Base-by-base conservation (phyloP, 2,888 invertebrate genomes). In the Macrophya annulata region DNA sequence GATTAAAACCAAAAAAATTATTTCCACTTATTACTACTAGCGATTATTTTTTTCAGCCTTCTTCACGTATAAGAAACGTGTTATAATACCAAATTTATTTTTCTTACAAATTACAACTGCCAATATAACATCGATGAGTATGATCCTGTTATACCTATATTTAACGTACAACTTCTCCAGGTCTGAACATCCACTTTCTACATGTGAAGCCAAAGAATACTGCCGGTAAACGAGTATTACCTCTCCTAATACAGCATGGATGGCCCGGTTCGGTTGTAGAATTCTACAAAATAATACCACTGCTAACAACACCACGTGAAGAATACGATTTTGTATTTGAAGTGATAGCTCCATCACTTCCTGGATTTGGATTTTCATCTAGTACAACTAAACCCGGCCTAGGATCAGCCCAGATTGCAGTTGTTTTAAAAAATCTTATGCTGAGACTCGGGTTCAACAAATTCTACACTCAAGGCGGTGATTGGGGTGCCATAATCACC, bases 211-310 rank as follows among this genome's bases (percentile, higher is more conserved):
- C 96, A 6, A 92, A 91, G 86, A 84, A 89, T 85, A 86, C 90
- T 2, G 85, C 88, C 37, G 86, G 86, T 31, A 88, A 89, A 86
- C 87, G 88, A 89, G 94, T 96, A 0, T 88, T 96, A 0, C 97
- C 97, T 0, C 90, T 98, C 0, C 93, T 97, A 4, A 89, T 98
- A 77, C 93, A 97, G 21, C 98, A 99, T 91, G 98, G 98, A 62
- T 98, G 98, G 98, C 98, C 98, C 0, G 98, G 98, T 0, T 97
- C 97, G 0, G 95, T 98, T 2, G 94, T 96, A n/a, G 98, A 98
- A 93, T 98, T 98, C 93, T 96, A 97, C 90, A 96, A 96, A 85
- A 93, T 97, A 0, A 96, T 97, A 83, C 97, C 97, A 0, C 91
- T 95, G 74, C 93, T 98, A n/a, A 96, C 95, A 0, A 94, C 94